phyloP scores from a whole-genome alignment of 2,113 vertebrate species.

The Chlorodrepanis virens region DNA sequence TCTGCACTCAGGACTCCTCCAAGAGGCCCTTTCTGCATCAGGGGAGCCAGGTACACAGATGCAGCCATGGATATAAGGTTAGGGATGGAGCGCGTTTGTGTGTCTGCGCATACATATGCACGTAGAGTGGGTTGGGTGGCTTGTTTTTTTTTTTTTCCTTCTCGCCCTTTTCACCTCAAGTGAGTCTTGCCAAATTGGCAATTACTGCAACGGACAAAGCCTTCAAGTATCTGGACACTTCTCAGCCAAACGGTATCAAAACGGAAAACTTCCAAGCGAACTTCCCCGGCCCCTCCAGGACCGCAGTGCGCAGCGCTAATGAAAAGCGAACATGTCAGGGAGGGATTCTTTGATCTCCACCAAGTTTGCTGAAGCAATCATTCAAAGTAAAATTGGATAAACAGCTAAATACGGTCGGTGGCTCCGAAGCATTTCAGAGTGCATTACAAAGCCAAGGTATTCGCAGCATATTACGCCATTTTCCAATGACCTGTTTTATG shows the following conservation, averaged over 20 bases:
- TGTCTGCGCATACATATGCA: too few species aligned
- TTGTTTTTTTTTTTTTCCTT: neutral
- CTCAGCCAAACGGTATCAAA: conserved; percentile 5
- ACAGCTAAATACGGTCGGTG: conserved; percentile 58
- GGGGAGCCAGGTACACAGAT: neutral
- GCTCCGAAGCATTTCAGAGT: conserved; percentile 46
- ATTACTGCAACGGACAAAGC: neutral
- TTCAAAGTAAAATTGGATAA: conserved; percentile 63
- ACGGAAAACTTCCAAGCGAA: conserved; percentile 28
- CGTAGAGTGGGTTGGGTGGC: neutral
- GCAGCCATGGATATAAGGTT: accelerated
- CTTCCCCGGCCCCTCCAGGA: neutral
- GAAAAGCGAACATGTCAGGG: conserved; percentile 22
- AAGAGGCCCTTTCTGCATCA: neutral
- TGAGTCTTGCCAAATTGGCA: conserved; percentile 13
- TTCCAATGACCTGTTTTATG: conserved; percentile 57
- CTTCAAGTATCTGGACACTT: neutral
- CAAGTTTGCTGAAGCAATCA: conserved; percentile 61
- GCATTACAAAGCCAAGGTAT: conserved; percentile 32
- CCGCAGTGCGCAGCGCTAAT: neutral
- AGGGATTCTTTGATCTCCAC: conserved; percentile 62
- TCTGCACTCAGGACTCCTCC: neutral
- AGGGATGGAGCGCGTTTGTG: neutral
- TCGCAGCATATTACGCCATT: conserved; percentile 30
- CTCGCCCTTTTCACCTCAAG: neutral